These are phyloP conservation scores for Allolobophora icterica DNA, from an alignment of 2,888 invertebrate species.

Conservation along the genomic window DNA sequence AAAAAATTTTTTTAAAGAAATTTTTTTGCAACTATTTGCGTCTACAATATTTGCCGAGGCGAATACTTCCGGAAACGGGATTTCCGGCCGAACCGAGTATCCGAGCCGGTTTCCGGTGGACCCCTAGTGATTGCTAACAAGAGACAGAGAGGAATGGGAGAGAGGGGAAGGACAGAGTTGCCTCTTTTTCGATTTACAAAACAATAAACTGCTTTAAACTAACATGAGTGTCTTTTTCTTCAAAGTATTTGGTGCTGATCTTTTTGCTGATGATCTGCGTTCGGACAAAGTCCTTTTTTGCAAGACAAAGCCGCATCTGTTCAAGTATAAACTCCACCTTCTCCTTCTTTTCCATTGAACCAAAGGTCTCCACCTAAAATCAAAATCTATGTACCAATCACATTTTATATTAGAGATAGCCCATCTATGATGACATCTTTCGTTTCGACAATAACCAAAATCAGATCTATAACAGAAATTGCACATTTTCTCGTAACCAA, in stretches of 20 bases:
- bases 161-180: neutral
- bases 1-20: too few species aligned
- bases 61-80: too few species aligned
- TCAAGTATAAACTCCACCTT: conserved; percentile 94
- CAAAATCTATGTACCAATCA: neutral
- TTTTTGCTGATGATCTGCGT: conserved; percentile 99
- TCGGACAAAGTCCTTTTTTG: conserved; percentile 92
- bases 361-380: conserved; percentile 85
- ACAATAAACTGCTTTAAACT: conserved; percentile 30
- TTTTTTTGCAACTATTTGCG: too few species aligned
- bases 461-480: neutral
- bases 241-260: conserved; percentile 95
- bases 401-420: neutral
- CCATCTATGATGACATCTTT: neutral
- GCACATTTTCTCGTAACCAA: neutral
- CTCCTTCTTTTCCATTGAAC: conserved; percentile 97
- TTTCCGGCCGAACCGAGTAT: too few species aligned
- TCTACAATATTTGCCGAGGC: too few species aligned
- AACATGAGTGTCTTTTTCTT: conserved; percentile 77
- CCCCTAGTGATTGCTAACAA: neutral
- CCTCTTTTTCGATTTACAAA: neutral
- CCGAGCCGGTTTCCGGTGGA: too few species aligned
- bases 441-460: neutral
- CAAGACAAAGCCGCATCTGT: conserved; percentile 95
- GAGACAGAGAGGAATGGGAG: neutral